phyloP scores from a whole-genome alignment of 2,797 vertebrate species.

The Cuniculus paca region DNA sequence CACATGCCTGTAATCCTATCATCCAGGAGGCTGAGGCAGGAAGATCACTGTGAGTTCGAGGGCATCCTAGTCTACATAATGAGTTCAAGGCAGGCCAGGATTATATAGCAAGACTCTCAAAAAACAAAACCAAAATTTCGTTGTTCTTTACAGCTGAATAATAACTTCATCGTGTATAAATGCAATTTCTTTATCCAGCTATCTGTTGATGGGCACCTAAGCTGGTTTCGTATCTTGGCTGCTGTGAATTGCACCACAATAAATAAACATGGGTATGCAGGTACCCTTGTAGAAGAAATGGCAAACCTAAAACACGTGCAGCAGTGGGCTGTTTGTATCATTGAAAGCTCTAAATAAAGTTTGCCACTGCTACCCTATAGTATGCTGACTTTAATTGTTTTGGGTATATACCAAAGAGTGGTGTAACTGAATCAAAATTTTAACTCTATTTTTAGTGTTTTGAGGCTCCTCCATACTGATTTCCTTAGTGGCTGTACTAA shows the following conservation, averaged over 20 bases:
- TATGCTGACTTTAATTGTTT: background rate
- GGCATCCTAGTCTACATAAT: background rate
- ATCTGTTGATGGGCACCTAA: background rate
- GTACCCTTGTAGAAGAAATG: background rate
- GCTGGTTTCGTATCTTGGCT: background rate
- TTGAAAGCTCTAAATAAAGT: background rate
- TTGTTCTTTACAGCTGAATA: background rate
- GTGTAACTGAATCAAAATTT: background rate
- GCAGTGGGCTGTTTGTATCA: background rate
- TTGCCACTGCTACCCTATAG: background rate
- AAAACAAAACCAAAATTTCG: background rate
- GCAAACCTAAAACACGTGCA: background rate
- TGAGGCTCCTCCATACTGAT: background rate
- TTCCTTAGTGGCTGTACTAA: background rate
- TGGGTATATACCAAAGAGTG: background rate
- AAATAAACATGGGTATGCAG: background rate
- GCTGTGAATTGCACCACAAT: background rate
- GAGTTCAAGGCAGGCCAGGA: background rate
- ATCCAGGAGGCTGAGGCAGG: background rate
- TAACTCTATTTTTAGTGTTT: background rate
- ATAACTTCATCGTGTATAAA: background rate
- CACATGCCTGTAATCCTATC: background rate
- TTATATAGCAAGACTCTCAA: background rate
- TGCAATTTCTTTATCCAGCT: background rate
- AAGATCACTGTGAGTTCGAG: background rate